phyloP scores from a whole-genome alignment of 2,113 vertebrate species.

The Grallaria varia region DNA sequence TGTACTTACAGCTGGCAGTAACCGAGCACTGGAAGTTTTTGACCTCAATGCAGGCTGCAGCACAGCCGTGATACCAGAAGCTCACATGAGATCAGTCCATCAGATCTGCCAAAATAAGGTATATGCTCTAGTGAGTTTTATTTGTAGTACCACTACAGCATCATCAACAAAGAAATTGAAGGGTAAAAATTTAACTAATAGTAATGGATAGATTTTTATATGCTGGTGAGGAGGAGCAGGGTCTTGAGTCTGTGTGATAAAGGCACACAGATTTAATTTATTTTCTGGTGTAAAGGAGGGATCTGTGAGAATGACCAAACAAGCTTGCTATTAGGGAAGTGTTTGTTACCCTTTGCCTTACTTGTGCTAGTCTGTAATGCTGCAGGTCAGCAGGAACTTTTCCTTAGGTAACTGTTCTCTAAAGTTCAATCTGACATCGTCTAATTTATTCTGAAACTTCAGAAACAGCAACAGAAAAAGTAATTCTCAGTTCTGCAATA shows the following conservation, averaged over 20 bases:
- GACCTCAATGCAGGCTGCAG: conserved; percentile 83
- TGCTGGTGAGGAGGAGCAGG: neutral
- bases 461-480: neutral
- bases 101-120: conserved; percentile 90
- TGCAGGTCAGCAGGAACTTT: neutral
- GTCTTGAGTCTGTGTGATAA: neutral
- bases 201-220: fast-evolving
- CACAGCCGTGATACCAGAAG: conserved; percentile 73
- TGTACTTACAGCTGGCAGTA: conserved; percentile 78
- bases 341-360: neutral
- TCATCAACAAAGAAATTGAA: neutral
- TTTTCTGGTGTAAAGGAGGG: neutral
- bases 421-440: neutral
- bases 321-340: neutral
- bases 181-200: neutral
- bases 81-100: conserved; percentile 80
- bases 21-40: conserved; percentile 82
- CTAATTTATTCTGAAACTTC: neutral
- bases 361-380: neutral
- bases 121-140: neutral
- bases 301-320: neutral
- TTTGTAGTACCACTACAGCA: neutral
- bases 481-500: neutral
- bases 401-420: neutral
- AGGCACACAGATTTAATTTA: neutral